These are phyloP conservation scores for Galleria mellonella DNA, from an alignment of 1,140 invertebrate species.

Conservation along the genomic window DNA sequence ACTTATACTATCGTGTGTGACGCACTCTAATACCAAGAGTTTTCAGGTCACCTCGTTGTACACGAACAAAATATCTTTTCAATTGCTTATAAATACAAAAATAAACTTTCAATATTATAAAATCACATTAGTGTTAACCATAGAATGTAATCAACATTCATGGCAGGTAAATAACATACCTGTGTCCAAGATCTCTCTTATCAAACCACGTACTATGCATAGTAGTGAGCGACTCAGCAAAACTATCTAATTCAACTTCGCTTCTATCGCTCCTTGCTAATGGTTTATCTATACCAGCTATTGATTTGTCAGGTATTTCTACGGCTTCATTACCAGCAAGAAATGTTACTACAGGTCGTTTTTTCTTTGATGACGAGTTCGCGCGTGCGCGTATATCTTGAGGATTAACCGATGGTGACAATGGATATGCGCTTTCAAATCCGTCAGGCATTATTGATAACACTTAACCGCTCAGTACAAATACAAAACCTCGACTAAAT, in stretches of 20 bases:
- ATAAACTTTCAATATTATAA: no score
- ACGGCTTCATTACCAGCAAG: slow-evolving; percentile 45
- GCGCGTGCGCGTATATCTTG: slow-evolving; percentile 72
- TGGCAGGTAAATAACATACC: slow-evolving; percentile 45
- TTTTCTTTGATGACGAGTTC: slow-evolving; percentile 67
- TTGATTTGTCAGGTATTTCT: slow-evolving; percentile 62
- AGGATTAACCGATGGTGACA: slow-evolving; percentile 61
- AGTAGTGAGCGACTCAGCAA: slow-evolving; percentile 71
- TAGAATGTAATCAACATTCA: background rate
- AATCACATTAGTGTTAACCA: no score
- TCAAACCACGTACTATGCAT: slow-evolving; percentile 73
- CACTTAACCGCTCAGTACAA: no score
- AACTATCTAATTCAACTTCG: slow-evolving; percentile 76
- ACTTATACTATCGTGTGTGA: no score
- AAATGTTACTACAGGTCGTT: slow-evolving; percentile 44
- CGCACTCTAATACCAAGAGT: no score
- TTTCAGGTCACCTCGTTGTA: no score
- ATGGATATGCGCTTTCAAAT: slow-evolving; percentile 71
- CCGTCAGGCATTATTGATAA: slow-evolving; percentile 49
- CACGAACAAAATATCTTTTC: no score
- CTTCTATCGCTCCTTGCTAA: slow-evolving; percentile 66
- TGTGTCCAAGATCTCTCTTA: slow-evolving; percentile 76
- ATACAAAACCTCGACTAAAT: background rate
- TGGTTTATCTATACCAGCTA: slow-evolving; percentile 46
- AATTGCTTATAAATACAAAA: no score